Evolutionary conservation across 2,888 invertebrate species (phyloP), one percentile per base, ranked within the genome.

Genomic region (Drosophila falleni): DNA sequence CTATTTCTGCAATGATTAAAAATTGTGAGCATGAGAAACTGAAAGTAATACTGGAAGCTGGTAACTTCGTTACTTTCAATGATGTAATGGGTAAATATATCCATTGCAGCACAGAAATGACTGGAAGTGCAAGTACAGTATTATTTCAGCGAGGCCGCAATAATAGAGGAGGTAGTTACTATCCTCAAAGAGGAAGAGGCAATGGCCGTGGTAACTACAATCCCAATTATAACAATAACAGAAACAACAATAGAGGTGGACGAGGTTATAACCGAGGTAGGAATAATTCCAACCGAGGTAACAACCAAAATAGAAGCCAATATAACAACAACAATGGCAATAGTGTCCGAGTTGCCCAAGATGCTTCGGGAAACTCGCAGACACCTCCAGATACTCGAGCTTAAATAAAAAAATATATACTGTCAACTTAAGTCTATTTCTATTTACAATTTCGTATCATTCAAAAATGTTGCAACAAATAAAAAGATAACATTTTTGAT

Each of bases 151-250:
- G 15, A 47, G 13, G 42, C 42, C 42, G 19, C 19, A 42, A 42
- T 41, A 41, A 41, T 41, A 41, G 41, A 16, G 31, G 13, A 35
- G 44, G 23, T 15, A 46, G 29, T 47, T 41, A 41, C 41, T 10
- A 9, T 9, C 3, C 15, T 9, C 41, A 41, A 41, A 41, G 37
- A 46, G 50, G 51, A 19, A 33, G 33, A 49, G 31, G 50, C 26
- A 60, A 60, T 42, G 39, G 51, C 51, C 53, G 62, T 8, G 61
- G 61, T 35, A 59, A 37, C 35, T n/a, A 26, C 39, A 26, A 49
- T 35, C 11, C 19, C n/a, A 26, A 59, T 26, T 29, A 61, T 15
- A 23, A 26, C n/a, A 33, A 51, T 41, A 9, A 23, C 33, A 50
- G 16, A 13, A 50, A 50, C 15, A 50, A 51, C 47, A 47, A 37